Base-by-base conservation (phyloP, 2,113 vertebrate genomes). In the Ammodramus savannarum region DNA sequence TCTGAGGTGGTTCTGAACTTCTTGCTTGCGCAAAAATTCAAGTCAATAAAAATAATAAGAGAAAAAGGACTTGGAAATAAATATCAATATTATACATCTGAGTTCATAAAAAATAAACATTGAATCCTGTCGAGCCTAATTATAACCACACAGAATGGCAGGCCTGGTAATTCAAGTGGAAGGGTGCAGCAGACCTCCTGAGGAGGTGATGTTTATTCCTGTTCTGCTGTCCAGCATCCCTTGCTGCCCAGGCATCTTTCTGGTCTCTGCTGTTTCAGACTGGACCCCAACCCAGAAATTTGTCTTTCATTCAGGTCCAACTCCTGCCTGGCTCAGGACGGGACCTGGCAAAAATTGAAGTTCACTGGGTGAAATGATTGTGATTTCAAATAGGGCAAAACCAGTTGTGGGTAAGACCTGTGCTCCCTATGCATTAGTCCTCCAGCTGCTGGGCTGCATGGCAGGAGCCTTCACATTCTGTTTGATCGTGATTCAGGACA, bases 1-100 rank as follows among this genome's bases (percentile, higher is more conserved):
- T 97, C 86, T 62, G 65, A 95, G 95, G 94, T 96, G 81, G 75
- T 85, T 96, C 86, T 89, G 74, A 97, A 95, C 80, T 83, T 97
- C 91, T 91, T 89, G 93, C 68, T 97, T 88, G 82, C 25, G 31
- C 87, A 95, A 94, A 97, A 97, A 93, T 72, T 72, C 71, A 94
- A 92, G 95, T 97, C 95, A 71, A 97, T 97, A 97, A 97, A 97
- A 96, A 96, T 95, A 97, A 96, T 95, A 97, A 86, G 88, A 84
- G 95, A 95, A 95, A 96, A 96, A 91, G 49, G 68, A 85, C 94
- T 94, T 89, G 87, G 62, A 91, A 96, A 90, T 93, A 96, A 95
- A 96, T 89, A 96, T 97, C 96, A 95, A 96, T 97, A 96, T 95
- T 95, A 68, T 84, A 76, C 73, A 87, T 95, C 92, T 83, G 65